These are phyloP conservation scores for Bombus superbus DNA, from an alignment of 1,140 invertebrate genomes.

Conservation along the genomic window DNA sequence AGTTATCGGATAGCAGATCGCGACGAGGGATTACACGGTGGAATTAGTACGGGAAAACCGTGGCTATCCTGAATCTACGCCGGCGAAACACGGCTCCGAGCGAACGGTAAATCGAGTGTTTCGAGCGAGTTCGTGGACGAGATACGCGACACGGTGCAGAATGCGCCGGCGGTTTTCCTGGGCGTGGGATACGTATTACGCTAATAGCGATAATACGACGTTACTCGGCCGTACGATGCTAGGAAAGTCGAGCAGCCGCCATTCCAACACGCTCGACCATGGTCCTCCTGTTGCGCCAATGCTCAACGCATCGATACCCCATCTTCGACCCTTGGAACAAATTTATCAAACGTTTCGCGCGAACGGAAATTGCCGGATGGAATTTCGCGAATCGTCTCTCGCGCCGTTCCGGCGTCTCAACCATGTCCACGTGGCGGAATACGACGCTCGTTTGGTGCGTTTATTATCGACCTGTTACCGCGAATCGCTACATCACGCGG, in stretches of 20 bases:
- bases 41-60: slow-evolving; percentile 69
- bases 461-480: slow-evolving; percentile 30
- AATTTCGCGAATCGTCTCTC: neutral
- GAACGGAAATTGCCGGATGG: neutral
- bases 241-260: neutral
- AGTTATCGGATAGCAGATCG: slow-evolving; percentile 64
- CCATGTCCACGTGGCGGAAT: neutral
- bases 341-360: no score
- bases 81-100: slow-evolving; percentile 38
- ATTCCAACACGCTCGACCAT: neutral
- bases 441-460: neutral
- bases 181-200: slow-evolving; percentile 61
- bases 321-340: no score
- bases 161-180: slow-evolving; percentile 48
- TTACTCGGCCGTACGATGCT: slow-evolving; percentile 36
- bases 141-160: slow-evolving; percentile 66
- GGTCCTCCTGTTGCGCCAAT: no score
- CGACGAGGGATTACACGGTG: slow-evolving; percentile 70
- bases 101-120: slow-evolving; percentile 51
- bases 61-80: slow-evolving; percentile 62
- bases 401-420: neutral
- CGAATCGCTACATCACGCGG: slow-evolving; percentile 43
- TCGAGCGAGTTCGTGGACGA: slow-evolving; percentile 56
- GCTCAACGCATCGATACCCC: no score
- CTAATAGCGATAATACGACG: slow-evolving; percentile 68